Base-by-base conservation (phyloP, 92 coral and sea anemone species). In the Porites cylindrica region DNA sequence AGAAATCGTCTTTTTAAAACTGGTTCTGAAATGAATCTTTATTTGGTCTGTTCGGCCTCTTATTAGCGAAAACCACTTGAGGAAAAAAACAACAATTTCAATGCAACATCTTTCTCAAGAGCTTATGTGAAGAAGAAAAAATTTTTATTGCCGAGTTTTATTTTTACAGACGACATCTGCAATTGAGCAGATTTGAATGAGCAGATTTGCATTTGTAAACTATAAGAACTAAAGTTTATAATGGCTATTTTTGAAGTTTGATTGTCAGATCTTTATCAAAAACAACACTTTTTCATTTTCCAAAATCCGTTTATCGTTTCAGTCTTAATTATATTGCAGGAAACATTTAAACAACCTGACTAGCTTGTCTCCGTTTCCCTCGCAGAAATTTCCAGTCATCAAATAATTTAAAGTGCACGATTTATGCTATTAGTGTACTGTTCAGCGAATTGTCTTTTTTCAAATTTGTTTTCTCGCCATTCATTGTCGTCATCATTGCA, bases 201-300 rank as follows among this genome's bases (percentile, higher is more conserved):
- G 4, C 18, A 23, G 23, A 80, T 80, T 68, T 67, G 66, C 75
- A 68, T 80, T 80, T 80, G 52, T 24, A 62, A 4, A 70, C 26
- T 24, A 69, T 24, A 18, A 54, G 47, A 12, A 4, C 2, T 51
- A 43, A 2, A 6, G 76, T 11, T 18, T 65, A 71, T 56, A 10
- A 69, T 70, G 38, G 7, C 6, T 56, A 19, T 9, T 38, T 63
- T 81, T 38, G 18, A 23, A 58, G 47, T 38, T 38, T 38, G 47
- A 38, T 38, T 38, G 47, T 38, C 47, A 38, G 47, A 38, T 38
- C 47, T 38, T 38, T 38, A 38, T 38, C 47, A 38, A 38, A 38
- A 4, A 38, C 47, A 38, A 38, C 47, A 38, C 47, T 38, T 38
- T 38, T 38, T 38, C 47, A 4, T 38, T 38, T 38, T 38, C 47